Percentiles rank a stretch among this genome's conserved stretches.
These are phyloP conservation scores for Beroe forskalii DNA, from an alignment of 37 sponge, comb jelly and placozoan genomes.

Conservation along the genomic window DNA sequence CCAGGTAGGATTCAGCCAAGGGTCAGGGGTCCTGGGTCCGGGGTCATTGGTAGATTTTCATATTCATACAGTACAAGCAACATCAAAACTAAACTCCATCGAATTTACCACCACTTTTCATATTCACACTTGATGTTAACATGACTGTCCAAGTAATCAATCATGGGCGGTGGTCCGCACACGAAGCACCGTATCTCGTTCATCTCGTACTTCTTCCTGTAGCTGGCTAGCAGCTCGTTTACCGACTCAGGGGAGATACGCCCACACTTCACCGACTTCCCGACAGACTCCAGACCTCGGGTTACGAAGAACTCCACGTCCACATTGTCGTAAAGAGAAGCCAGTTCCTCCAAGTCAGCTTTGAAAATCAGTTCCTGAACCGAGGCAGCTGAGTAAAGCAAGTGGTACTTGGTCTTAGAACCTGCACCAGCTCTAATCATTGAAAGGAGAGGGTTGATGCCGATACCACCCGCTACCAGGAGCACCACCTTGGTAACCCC, in stretches of 20 bases:
- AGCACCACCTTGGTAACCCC: conserved; percentile 58
- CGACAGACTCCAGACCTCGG: neutral
- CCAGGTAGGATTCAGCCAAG: too few relatives aligned
- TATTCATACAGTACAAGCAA: too few relatives aligned
- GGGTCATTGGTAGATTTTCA: too few relatives aligned
- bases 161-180: conserved; percentile 80
- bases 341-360: conserved; percentile 66
- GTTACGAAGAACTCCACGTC: conserved; percentile 70
- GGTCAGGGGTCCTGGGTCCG: too few relatives aligned
- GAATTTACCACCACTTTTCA: conserved; percentile 51
- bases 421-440: conserved; percentile 69
- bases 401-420: conserved; percentile 63
- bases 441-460: conserved; percentile 82
- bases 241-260: neutral
- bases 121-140: conserved; percentile 44
- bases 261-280: neutral
- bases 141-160: conserved; percentile 35
- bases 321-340: neutral
- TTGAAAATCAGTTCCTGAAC: conserved; percentile 71
- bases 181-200: conserved; percentile 63
- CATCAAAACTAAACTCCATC: too few relatives aligned
- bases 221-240: neutral
- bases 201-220: conserved; percentile 45
- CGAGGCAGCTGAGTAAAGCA: conserved; percentile 72
- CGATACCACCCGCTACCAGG: conserved; percentile 81